These are phyloP conservation scores for Caenorhabditis macrosperma DNA, from an alignment of 2,888 invertebrate species.

Conservation along the genomic window DNA sequence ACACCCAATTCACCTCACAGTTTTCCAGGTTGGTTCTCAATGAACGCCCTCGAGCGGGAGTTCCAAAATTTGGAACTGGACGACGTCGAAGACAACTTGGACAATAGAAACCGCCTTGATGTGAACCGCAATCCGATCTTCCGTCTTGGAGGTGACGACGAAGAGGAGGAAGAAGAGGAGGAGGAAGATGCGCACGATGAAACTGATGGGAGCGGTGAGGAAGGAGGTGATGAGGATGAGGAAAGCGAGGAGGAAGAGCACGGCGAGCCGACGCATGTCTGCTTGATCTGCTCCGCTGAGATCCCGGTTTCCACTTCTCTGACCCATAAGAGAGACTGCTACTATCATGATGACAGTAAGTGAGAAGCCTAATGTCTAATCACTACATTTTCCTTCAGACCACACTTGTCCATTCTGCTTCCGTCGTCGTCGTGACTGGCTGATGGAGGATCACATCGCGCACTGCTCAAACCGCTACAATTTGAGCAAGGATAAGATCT, in stretches of 20 bases:
- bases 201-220: background rate
- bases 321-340: background rate
- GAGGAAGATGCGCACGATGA: background rate
- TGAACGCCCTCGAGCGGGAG: background rate
- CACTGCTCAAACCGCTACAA: background rate
- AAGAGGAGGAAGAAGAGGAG: background rate
- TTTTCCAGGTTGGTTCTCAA: background rate
- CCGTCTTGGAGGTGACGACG: background rate
- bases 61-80: background rate
- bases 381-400: background rate
- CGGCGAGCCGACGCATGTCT: background rate
- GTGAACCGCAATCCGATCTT: background rate
- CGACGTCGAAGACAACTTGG: background rate
- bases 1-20: background rate
- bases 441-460: constrained; percentile 7
- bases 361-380: background rate
- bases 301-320: background rate
- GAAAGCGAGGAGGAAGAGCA: background rate
- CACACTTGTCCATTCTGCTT: constrained; percentile 19
- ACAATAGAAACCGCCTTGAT: background rate
- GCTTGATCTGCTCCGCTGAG: background rate
- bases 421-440: background rate
- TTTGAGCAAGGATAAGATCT: background rate
- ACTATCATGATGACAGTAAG: constrained; percentile 3
- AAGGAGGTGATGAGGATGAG: background rate